A percentile compares a stretch with the other conserved stretches of the same genome.
These are phyloP conservation scores for Paratilapia polleni DNA, from an alignment of 2,113 vertebrate genomes.

Conservation along the genomic window DNA sequence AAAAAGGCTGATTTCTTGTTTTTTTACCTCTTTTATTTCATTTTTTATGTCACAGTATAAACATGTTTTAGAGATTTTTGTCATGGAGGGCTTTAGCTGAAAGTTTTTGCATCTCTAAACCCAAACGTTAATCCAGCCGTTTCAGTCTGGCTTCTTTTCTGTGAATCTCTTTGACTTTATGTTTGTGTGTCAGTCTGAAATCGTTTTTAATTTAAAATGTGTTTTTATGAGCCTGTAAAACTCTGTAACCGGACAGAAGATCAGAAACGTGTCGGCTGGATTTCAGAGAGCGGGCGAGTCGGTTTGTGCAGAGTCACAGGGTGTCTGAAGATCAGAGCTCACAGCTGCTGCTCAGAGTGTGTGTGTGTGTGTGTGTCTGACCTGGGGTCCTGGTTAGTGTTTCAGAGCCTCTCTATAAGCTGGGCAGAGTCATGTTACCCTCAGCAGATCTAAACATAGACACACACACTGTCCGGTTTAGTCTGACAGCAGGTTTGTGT, in stretches of 20 bases:
- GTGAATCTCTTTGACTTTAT: no score
- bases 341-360: background rate
- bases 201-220: background rate
- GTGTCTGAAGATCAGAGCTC: no score
- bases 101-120: background rate
- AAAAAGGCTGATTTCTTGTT: no score
- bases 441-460: conserved; percentile 72
- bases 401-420: conserved; percentile 14
- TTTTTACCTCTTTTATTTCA: no score
- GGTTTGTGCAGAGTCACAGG: no score
- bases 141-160: no score
- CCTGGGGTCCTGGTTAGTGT: conserved; percentile 8
- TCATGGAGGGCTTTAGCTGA: no score
- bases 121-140: background rate
- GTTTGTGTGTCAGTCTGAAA: background rate
- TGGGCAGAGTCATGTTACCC: conserved; percentile 61
- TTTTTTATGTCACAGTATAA: no score
- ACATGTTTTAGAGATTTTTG: no score
- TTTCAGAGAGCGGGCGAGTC: background rate
- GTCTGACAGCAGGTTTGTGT: background rate
- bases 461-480: background rate
- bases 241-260: background rate
- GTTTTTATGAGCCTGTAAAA: background rate
- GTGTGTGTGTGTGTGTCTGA: background rate
- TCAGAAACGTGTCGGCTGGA: no score